Evolutionary conservation across 2,888 invertebrate species (phyloP).

Genomic region (Meliscaeva auricollis): DNA sequence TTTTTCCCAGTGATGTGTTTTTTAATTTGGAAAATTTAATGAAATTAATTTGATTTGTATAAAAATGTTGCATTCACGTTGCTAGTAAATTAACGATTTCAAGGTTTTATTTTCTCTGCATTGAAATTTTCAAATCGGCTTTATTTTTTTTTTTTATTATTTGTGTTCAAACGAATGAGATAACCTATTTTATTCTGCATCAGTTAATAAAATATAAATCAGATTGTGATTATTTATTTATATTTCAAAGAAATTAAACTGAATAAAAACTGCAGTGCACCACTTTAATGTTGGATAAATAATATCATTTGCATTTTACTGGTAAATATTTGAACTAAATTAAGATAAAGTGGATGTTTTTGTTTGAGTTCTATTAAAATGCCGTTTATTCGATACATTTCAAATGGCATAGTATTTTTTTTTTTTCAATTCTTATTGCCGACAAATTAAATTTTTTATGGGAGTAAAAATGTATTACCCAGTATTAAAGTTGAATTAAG

Average conservation of each 20-base stretch:
- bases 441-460: too few species aligned
- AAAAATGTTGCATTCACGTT: neutral
- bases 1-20: neutral
- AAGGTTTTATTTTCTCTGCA: slow-evolving; percentile 12
- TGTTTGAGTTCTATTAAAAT: neutral
- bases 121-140: slow-evolving; percentile 16
- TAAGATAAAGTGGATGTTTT: neutral
- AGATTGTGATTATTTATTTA: neutral
- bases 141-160: neutral
- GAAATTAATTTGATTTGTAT: slow-evolving; percentile 1
- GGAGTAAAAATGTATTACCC: too few species aligned
- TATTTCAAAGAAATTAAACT: neutral
- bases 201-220: neutral
- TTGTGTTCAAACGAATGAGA: slow-evolving; percentile 10
- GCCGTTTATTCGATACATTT: too few species aligned
- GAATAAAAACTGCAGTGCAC: slow-evolving; percentile 9
- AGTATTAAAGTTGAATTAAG: too few species aligned
- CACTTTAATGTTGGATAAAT: neutral
- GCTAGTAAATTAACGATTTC: slow-evolving; percentile 34
- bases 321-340: slow-evolving; percentile 1
- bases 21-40: slow-evolving; percentile 17
- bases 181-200: slow-evolving; percentile 25
- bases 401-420: too few species aligned
- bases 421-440: too few species aligned
- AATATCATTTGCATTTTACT: neutral